Evolutionary conservation across 1,140 invertebrate species (phyloP), one percentile per base, ranked within the genome.

Genomic region (Conus ventricosus): DNA sequence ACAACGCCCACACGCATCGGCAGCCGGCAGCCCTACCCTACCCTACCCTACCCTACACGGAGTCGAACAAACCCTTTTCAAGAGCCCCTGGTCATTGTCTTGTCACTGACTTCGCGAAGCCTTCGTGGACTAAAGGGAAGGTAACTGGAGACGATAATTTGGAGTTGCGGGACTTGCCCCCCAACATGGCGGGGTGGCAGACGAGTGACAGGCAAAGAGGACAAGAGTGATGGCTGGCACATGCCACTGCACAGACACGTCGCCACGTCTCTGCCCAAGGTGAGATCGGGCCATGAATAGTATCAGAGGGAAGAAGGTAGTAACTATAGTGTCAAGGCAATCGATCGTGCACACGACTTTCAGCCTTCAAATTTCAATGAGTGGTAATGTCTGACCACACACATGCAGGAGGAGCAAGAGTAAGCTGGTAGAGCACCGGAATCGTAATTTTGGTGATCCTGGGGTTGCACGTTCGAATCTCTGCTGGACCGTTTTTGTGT

Each of bases 111-210:
- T 71, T 23, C 67, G 20, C 67, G 6, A 23, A 20, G 67, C 67
- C 67, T 20, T 23, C 11, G 67, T 20, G 67, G 23, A 23, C 17
- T n/a, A 7, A 71, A 71, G 23, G 67, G 23, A 23, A 71, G 20
- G 67, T 71, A 71, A 71, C 67, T 71, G 67, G 67, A 71, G 67
- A 71, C 67, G 67, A 71, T 71, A 71, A 71, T 71, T 71, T n/a
- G 13, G 17, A 7, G 67, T 71, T 71, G 67, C 67, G 13, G 67
- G 11, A 71, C 67, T 71, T 71, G 67, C 23, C 67, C 23, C 17
- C 60, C 15, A 4, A 71, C 67, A 71, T 71, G 67, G 67, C 67
- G 67, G 13, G 67, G 11, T 20, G 67, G 20, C 20, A 17, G 67
- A 71, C 11, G 20, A 71, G 67, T 20, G 67, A 71, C 67, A 71